These are phyloP conservation scores for Canis aureus DNA, from an alignment of 2,113 vertebrate genomes.

Conservation along the genomic window DNA sequence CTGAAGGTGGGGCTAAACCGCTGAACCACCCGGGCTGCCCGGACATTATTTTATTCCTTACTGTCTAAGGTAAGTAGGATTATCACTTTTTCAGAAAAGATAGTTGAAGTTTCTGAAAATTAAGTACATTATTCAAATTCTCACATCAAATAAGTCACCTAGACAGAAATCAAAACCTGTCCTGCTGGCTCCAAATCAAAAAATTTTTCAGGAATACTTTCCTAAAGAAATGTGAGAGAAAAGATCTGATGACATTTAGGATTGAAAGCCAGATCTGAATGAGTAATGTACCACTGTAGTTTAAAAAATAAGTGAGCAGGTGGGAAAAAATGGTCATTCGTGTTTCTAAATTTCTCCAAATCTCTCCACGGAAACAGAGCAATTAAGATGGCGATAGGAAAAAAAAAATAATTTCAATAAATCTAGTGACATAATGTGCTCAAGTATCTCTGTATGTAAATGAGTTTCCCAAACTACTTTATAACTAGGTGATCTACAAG, in stretches of 20 bases:
- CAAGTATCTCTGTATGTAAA: background rate
- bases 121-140: background rate
- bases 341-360: background rate
- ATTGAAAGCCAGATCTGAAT: background rate
- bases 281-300: background rate
- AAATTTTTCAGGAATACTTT: background rate
- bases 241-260: background rate
- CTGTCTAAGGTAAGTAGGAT: background rate
- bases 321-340: background rate
- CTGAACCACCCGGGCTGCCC: too few species aligned
- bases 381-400: background rate
- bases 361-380: background rate
- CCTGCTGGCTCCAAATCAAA: background rate
- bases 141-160: background rate
- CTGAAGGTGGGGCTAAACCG: too few species aligned
- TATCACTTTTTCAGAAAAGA: background rate
- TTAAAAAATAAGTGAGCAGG: background rate
- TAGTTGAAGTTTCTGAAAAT: background rate
- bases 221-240: background rate
- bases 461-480: background rate
- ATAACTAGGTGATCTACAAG: background rate
- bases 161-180: background rate
- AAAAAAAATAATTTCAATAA: background rate
- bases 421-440: background rate
- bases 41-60: background rate